Evolutionary conservation across 2,113 vertebrate species (phyloP).

Genomic region (Etia nguti): DNA sequence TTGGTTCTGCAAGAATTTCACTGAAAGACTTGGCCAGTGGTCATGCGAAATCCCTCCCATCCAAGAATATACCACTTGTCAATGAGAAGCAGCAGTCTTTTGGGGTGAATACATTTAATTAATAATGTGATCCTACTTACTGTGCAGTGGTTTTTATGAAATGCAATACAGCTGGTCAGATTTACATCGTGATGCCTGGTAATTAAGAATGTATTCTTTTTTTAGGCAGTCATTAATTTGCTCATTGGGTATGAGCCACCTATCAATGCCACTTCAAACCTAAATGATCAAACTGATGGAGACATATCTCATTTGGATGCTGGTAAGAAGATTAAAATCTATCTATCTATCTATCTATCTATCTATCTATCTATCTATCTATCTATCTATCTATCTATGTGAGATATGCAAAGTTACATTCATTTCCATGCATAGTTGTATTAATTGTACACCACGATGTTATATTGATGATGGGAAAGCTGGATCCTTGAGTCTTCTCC

Average conservation of each 20-base stretch:
- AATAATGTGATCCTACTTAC: neutral
- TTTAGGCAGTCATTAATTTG: slow-evolving; percentile 85
- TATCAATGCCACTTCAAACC: slow-evolving; percentile 57
- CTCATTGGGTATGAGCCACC: slow-evolving; percentile 84
- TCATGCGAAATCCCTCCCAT: slow-evolving; percentile 80
- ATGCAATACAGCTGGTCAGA: neutral
- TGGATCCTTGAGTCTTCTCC: neutral
- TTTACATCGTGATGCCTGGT: neutral
- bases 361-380: neutral
- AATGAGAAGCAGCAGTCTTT: slow-evolving; percentile 84
- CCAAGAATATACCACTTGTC: slow-evolving; percentile 79
- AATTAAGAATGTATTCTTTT: neutral
- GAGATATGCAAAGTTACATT: neutral
- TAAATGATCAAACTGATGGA: slow-evolving; percentile 68
- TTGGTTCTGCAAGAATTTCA: slow-evolving; percentile 80
- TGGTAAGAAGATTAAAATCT: slow-evolving; percentile 46
- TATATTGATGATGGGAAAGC: neutral
- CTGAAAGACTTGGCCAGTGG: slow-evolving; percentile 84
- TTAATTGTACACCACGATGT: neutral
- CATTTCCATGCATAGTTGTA: neutral
- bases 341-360: neutral
- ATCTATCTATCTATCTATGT: neutral
- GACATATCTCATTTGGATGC: slow-evolving; percentile 66
- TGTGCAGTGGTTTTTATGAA: neutral
- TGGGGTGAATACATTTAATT: slow-evolving; percentile 75